These are phyloP conservation scores for Hymenochirus boettgeri DNA, from an alignment of 2,113 vertebrate species.

Conservation along the genomic window DNA sequence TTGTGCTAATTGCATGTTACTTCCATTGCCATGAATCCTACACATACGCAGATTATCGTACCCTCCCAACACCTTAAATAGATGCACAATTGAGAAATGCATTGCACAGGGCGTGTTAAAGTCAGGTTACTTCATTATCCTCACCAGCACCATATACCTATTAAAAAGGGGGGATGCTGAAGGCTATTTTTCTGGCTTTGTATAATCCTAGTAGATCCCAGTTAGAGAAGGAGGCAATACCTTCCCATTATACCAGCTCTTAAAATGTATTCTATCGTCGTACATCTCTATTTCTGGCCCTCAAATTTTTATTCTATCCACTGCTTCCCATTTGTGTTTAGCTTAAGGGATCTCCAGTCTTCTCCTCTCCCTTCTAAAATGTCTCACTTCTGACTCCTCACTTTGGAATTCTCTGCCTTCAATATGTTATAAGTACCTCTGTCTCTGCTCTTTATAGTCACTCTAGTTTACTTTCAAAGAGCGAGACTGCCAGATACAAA, in stretches of 20 bases:
- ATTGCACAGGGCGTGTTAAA: too few relatives aligned
- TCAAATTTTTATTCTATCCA: not conserved
- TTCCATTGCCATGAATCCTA: too few relatives aligned
- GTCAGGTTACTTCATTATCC: too few relatives aligned
- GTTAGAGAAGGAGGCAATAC: not conserved
- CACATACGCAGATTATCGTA: too few relatives aligned
- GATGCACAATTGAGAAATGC: too few relatives aligned
- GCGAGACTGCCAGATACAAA: not conserved
- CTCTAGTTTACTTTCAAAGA: not conserved
- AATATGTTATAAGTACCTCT: not conserved
- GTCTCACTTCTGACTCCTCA: not conserved
- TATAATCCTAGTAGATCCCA: too few relatives aligned
- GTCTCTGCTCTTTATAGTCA: not conserved
- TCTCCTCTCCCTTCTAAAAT: not conserved
- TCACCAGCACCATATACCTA: too few relatives aligned
- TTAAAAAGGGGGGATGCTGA: too few relatives aligned
- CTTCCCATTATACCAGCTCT: not conserved
- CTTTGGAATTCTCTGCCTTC: not conserved
- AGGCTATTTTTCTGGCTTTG: too few relatives aligned
- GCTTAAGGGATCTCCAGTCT: not conserved
- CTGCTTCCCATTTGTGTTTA: not conserved
- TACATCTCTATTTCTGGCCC: not conserved
- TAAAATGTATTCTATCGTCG: not conserved
- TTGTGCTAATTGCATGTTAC: too few relatives aligned
- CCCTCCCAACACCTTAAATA: too few relatives aligned